phyloP scores from a whole-genome alignment of 2,797 vertebrate species.

The Heterohyrax brucei region DNA sequence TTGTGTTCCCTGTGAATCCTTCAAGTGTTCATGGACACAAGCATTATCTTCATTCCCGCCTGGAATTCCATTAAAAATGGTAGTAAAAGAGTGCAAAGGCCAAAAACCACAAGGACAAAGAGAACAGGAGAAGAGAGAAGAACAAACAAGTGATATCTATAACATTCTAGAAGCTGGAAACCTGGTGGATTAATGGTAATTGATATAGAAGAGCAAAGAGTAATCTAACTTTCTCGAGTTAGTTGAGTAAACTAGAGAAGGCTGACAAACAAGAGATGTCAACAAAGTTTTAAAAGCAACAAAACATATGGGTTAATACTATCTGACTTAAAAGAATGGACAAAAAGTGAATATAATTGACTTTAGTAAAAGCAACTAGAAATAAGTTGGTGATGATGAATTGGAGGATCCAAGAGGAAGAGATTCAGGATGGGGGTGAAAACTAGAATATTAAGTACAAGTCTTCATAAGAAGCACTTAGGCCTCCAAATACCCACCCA shows the following conservation, averaged over 20 bases:
- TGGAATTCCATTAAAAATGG: constrained; percentile 56
- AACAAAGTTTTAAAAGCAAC: neutral
- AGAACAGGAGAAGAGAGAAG: neutral
- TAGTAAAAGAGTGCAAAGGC: constrained; percentile 66
- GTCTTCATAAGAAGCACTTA: neutral
- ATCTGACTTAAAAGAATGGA: neutral
- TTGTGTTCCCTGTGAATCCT: constrained; percentile 16
- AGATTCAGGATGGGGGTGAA: neutral
- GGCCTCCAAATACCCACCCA: neutral
- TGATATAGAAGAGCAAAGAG: neutral
- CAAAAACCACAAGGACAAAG: neutral
- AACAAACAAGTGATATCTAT: neutral
- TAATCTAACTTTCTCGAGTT: neutral
- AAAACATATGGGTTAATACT: neutral
- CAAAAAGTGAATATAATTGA: neutral
- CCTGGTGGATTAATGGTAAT: neutral
- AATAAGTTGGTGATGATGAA: neutral
- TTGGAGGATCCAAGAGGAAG: neutral
- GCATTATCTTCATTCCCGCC: constrained; percentile 30
- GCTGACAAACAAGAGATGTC: neutral
- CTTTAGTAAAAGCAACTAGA: neutral
- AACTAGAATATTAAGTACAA: neutral
- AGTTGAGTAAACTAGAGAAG: neutral
- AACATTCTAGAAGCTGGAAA: constrained; percentile 34
- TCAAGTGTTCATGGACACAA: neutral